Base-by-base conservation (phyloP, 2,797 vertebrate species). In the Cyprinella venusta region DNA sequence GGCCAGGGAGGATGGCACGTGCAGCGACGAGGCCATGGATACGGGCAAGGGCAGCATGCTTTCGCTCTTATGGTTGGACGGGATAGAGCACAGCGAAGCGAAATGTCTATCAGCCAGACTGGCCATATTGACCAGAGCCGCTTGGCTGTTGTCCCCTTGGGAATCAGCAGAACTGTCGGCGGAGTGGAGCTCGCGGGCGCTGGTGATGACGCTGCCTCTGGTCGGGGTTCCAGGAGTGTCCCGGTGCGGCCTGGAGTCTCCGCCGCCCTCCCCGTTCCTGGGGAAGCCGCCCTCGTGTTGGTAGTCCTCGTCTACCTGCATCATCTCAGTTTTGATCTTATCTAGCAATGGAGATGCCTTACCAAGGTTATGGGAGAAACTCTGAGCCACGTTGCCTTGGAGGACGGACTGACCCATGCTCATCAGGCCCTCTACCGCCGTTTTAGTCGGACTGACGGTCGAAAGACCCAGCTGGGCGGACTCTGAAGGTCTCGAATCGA, bases 121-220 rank as follows among this genome's bases (percentile, higher is more conserved):
- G 0, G 92, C 85, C 2, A 94, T 90, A 10, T 91, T 91, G 77
- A 96, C 95, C 0, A 91, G 91, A 33, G 86, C 92, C 13, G 92
- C 21, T 0, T 90, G 92, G 18, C 90, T 87, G 79, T 84, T 92
- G 82, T 95, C 95, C 0, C 90, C 89, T 0, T 86, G 86, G 0
- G 87, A 94, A 82, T 95, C 96, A 0, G 79, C 61, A 72, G 88
- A 5, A 0, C 93, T 95, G 6, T 98, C 97, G 15, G 91, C 84
- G 0, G 96, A 95, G 88, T 97, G 96, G 85, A 98, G 95, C 87
- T 97, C 97, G 0, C 98, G 95, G 8, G 98, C 97, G 0, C 97
- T 99, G 76, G 98, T 99, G 92, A 99, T 99, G 85, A 99, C 98
- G 0, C 97, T 99, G 91, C 97, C 92, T 52, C 97, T 94, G 12